phyloP scores from a whole-genome alignment of 2,797 vertebrate species.

The Gobionotothen gibberifrons region DNA sequence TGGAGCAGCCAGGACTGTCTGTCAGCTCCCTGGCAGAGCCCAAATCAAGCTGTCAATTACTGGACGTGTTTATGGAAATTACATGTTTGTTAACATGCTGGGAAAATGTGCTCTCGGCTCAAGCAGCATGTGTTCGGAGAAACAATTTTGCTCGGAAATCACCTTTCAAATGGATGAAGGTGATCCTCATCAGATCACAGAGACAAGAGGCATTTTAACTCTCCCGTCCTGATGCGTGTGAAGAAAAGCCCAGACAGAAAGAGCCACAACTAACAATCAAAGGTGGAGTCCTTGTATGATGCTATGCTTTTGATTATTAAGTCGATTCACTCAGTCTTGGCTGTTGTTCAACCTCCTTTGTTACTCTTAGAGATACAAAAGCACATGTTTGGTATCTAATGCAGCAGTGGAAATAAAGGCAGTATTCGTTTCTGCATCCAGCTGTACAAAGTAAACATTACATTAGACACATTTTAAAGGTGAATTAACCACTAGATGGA shows the following conservation, averaged over 20 bases:
- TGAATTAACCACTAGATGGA: constrained; percentile 32
- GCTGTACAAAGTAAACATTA: constrained; percentile 21
- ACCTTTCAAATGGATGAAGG: constrained; percentile 84
- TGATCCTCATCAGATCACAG: constrained; percentile 83
- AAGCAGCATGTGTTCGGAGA: constrained; percentile 86
- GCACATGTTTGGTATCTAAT: constrained; percentile 24
- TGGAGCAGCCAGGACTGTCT: constrained; percentile 82
- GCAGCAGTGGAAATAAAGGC: constrained; percentile 9
- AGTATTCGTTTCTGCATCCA: background rate
- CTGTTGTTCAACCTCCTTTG: constrained; percentile 49
- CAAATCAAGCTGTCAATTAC: constrained; percentile 90
- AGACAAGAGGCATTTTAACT: constrained; percentile 80
- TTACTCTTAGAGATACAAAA: constrained; percentile 38
- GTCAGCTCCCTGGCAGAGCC: constrained; percentile 83
- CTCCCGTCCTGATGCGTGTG: constrained; percentile 54
- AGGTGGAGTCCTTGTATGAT: constrained; percentile 57
- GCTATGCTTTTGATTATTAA: constrained; percentile 67
- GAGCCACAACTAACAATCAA: constrained; percentile 67
- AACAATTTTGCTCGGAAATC: constrained; percentile 86
- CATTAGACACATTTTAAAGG: background rate
- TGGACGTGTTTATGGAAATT: constrained; percentile 89
- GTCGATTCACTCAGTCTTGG: constrained; percentile 46
- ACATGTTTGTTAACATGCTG: constrained; percentile 90
- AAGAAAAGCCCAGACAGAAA: constrained; percentile 62
- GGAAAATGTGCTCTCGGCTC: constrained; percentile 87